These are phyloP conservation scores for Callipepla squamata DNA, from an alignment of 2,113 vertebrate species.

Conservation along the genomic window DNA sequence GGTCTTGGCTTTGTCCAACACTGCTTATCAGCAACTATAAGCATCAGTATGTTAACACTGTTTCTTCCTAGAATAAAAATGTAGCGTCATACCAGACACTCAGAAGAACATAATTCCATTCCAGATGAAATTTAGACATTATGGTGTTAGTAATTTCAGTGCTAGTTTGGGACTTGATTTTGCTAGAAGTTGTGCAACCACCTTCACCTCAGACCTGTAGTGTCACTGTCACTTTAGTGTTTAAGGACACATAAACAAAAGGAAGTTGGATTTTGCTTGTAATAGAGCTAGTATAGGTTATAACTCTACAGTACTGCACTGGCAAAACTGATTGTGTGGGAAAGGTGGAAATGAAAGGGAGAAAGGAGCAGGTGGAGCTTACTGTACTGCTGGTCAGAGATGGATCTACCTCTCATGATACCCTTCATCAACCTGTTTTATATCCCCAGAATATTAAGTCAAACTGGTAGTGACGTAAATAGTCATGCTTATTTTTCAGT, in stretches of 20 bases:
- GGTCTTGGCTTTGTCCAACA: no score
- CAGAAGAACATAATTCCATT: no score
- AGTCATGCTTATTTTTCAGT: background rate
- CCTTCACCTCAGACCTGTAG: background rate
- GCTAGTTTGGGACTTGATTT: background rate
- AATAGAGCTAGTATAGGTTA: background rate
- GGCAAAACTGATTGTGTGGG: background rate
- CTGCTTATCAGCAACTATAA: no score
- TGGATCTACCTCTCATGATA: rapidly evolving
- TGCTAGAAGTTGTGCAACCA: background rate
- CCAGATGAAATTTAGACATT: background rate
- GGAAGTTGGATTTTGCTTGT: background rate
- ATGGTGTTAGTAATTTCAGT: slow-evolving; percentile 3
- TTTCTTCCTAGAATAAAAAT: no score
- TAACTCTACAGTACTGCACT: background rate
- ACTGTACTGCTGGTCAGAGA: background rate
- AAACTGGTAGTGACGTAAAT: background rate
- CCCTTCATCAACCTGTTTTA: background rate
- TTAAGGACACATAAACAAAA: background rate
- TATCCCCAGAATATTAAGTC: background rate
- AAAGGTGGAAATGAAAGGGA: rapidly evolving
- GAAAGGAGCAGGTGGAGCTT: background rate
- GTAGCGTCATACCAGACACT: no score
- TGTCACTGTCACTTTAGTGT: background rate
- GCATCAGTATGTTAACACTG: no score